Percentiles rank a stretch among this genome's conserved stretches.
Conservation (phyloP, 2,888 invertebrate species). For the Hydrotaea diabolus region DNA sequence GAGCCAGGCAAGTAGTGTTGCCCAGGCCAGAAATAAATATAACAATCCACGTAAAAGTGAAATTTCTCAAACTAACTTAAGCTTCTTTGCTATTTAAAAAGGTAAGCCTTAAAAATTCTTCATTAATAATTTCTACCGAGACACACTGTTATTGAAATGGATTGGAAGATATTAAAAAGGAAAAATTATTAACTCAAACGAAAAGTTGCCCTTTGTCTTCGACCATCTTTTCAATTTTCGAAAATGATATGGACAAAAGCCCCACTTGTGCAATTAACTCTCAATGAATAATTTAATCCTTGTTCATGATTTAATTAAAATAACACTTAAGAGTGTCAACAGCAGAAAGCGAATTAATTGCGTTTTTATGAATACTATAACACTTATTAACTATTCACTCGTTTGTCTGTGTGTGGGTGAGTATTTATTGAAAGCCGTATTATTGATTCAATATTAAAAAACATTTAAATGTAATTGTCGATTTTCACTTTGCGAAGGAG, state of each 20-base stretch:
- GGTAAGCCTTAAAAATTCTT: too few species aligned
- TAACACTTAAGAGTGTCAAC: slow-evolving; percentile 19
- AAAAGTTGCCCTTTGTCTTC: too few species aligned
- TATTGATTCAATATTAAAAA: slow-evolving; percentile 1
- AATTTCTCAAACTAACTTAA: too few species aligned
- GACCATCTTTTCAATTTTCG: too few species aligned
- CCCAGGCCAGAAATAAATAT: too few species aligned
- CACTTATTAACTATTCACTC: neutral
- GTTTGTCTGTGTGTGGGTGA: neutral
- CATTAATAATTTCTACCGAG: too few species aligned
- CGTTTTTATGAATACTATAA: slow-evolving; percentile 11
- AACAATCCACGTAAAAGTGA: too few species aligned
- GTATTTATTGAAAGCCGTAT: neutral
- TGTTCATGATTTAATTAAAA: slow-evolving; percentile 10
- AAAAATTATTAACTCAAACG: too few species aligned
- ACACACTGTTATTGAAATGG: too few species aligned
- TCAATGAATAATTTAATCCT: neutral
- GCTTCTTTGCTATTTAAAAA: too few species aligned
- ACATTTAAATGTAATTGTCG: slow-evolving; percentile 8
- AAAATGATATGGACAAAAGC: neutral
- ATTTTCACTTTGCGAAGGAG: neutral
- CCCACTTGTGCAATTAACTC: neutral
- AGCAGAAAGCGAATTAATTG: slow-evolving; percentile 10
- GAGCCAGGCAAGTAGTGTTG: too few species aligned
- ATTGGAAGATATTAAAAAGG: too few species aligned